phyloP scores from a whole-genome alignment of 1,140 invertebrate genomes.

The Trissolcus basalis region DNA sequence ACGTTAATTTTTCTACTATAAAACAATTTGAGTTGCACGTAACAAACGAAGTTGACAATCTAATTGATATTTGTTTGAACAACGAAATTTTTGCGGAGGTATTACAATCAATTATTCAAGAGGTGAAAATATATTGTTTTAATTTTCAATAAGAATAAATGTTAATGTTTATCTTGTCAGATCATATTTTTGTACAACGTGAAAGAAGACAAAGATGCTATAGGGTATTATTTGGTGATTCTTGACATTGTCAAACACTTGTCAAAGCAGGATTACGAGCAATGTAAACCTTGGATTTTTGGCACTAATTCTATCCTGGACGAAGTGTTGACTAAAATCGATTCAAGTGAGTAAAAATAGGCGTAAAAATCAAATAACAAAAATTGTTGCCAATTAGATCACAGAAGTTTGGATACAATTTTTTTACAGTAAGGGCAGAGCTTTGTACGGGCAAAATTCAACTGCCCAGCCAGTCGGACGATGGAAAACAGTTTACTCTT shows the following conservation, averaged over 20 bases:
- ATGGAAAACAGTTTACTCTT: conserved; percentile 33
- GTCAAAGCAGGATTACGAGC: conserved; percentile 45
- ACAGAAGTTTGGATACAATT: too few species aligned
- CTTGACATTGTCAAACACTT: conserved; percentile 65
- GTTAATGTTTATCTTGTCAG: conserved; percentile 13
- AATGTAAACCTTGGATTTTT: conserved; percentile 57
- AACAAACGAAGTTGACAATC: conserved; percentile 32
- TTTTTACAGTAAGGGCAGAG: conserved; percentile 53
- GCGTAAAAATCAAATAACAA: background rate
- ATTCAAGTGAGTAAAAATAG: conserved; percentile 62
- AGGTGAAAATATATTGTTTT: too few species aligned
- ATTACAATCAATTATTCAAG: background rate
- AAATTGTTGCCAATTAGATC: too few species aligned
- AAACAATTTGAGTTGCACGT: conserved; percentile 57
- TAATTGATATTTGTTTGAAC: conserved; percentile 59
- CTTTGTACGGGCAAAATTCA: conserved; percentile 43
- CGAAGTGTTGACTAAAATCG: conserved; percentile 60
- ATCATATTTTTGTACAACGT: conserved; percentile 61
- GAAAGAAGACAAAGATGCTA: conserved; percentile 22
- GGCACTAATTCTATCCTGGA: conserved; percentile 60
- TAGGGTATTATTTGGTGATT: conserved; percentile 66
- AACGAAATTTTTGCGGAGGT: conserved; percentile 62
- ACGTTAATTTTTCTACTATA: conserved; percentile 41
- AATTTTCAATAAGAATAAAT: background rate
- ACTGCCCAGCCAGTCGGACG: conserved; percentile 37